Percentiles rank a stretch among this genome's conserved stretches.
Conservation (phyloP, 2,113 vertebrate species). For the Benitochromis conjunctus region DNA sequence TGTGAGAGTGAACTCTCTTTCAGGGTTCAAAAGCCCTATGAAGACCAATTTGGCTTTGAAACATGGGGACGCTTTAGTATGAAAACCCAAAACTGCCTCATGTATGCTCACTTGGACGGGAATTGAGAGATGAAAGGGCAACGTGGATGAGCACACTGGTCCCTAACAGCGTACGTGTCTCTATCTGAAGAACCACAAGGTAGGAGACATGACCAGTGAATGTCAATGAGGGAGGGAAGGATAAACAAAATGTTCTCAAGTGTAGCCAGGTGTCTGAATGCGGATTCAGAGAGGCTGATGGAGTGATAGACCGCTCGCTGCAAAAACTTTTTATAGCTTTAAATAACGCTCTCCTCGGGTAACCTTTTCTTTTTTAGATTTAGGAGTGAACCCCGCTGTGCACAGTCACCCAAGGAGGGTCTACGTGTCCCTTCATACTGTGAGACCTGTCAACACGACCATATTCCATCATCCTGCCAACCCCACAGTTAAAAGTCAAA, state of each 20-base stretch:
- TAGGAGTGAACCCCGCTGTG: not conserved
- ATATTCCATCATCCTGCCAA: not conserved
- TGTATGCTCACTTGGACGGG: conserved; percentile 11
- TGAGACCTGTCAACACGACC: not conserved
- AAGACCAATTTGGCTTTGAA: conserved; percentile 62
- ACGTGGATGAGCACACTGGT: not conserved
- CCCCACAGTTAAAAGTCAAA: not conserved
- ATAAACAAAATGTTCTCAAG: conserved; percentile 35
- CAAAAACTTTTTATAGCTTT: not conserved
- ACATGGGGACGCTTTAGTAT: conserved; percentile 35
- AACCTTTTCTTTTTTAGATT: not conserved
- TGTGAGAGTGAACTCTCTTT: conserved; percentile 22
- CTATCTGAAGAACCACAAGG: conserved; percentile 2
- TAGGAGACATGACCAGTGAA: conserved; percentile 17
- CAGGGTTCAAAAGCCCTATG: conserved; percentile 53
- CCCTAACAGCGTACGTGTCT: conserved; percentile 1
- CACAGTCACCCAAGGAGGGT: not conserved
- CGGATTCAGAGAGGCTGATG: conserved; percentile 7
- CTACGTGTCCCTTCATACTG: not conserved
- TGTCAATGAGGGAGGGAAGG: conserved; percentile 30
- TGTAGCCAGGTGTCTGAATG: conserved; percentile 6
- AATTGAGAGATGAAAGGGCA: conserved; percentile 41
- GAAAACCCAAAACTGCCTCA: conserved; percentile 39
- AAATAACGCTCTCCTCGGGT: not conserved
- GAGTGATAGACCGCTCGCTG: not conserved